A percentile compares a stretch with the other conserved stretches of the same genome.
These are phyloP conservation scores for Protobothrops flavoviridis DNA, from an alignment of 2,113 vertebrate genomes.

Conservation along the genomic window DNA sequence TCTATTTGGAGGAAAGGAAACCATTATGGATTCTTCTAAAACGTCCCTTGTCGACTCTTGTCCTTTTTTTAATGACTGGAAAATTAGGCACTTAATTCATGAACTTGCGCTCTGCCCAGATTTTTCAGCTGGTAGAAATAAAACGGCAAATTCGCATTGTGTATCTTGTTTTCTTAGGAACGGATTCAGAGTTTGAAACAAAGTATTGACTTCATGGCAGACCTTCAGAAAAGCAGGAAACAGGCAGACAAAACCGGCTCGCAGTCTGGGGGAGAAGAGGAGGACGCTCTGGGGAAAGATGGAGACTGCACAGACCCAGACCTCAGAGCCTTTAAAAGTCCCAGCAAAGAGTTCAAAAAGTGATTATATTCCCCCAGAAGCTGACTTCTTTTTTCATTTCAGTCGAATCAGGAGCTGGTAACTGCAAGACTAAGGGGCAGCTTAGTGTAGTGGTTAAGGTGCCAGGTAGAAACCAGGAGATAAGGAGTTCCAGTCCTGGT, in stretches of 20 bases:
- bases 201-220: slow-evolving; percentile 96
- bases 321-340: slow-evolving; percentile 74
- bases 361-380: slow-evolving; percentile 46
- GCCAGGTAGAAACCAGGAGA: not conserved
- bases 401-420: not conserved
- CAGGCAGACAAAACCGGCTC: slow-evolving; percentile 72
- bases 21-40: not conserved
- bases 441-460: not conserved
- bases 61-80: not conserved
- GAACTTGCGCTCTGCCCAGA: fast-evolving
- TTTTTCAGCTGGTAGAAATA: not conserved
- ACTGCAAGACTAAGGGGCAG: not conserved
- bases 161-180: slow-evolving; percentile 74
- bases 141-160: slow-evolving; percentile 18
- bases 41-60: no score
- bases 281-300: slow-evolving; percentile 67
- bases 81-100: not conserved
- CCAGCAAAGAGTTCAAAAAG: slow-evolving; percentile 77
- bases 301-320: slow-evolving; percentile 72
- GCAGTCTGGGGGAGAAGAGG: slow-evolving; percentile 66
- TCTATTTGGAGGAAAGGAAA: not conserved
- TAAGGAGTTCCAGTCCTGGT: not conserved
- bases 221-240: slow-evolving; percentile 82
- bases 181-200: slow-evolving; percentile 93
- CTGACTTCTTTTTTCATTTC: not conserved